Evolutionary conservation across 2,113 vertebrate genomes (phyloP).

Genomic region (Pitta sordida): DNA sequence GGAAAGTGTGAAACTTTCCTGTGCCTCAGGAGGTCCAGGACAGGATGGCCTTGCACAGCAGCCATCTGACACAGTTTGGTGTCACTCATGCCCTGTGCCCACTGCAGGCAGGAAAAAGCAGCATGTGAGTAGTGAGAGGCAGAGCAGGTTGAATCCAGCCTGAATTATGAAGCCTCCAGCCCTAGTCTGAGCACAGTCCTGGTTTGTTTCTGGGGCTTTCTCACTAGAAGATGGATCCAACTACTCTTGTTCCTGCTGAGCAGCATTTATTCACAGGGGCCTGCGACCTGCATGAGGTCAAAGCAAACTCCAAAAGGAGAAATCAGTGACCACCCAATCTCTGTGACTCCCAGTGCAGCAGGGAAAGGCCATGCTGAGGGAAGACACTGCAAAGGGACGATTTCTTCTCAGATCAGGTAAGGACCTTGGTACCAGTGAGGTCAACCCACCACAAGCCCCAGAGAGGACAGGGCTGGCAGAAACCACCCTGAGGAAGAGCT

Average conservation of each 20-base stretch:
- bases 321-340: not conserved
- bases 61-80: not conserved
- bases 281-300: not conserved
- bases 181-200: not conserved
- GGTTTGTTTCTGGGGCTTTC: not conserved
- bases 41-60: not conserved
- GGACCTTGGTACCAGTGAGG: not conserved
- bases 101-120: not conserved
- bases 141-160: not conserved
- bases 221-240: not conserved
- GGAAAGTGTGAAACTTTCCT: not conserved
- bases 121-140: not conserved
- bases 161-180: not conserved
- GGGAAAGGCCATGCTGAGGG: not conserved
- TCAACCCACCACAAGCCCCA: not conserved
- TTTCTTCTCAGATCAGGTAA: not conserved
- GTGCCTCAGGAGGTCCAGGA: not conserved
- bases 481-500: not conserved
- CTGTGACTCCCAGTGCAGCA: not conserved
- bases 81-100: not conserved
- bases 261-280: not conserved
- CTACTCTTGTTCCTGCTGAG: not conserved
- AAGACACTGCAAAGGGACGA: not conserved
- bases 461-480: not conserved
- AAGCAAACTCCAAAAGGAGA: not conserved